These are phyloP conservation scores for Aleadryas rufinucha DNA, from an alignment of 2,113 vertebrate genomes.

Conservation along the genomic window DNA sequence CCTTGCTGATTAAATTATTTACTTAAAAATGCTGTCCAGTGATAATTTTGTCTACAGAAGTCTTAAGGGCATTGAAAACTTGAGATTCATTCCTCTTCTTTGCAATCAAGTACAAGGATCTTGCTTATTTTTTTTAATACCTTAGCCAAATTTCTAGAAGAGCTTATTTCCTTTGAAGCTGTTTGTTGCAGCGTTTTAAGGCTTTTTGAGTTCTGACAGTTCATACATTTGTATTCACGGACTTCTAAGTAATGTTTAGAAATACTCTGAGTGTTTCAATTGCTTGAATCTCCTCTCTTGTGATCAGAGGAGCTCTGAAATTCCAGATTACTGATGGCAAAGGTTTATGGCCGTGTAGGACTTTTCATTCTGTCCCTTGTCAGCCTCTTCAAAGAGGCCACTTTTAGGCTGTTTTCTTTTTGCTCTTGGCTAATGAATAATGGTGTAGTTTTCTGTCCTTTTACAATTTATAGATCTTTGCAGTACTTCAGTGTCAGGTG, in stretches of 20 bases:
- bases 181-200: not conserved
- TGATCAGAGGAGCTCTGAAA: not conserved
- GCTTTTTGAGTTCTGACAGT: not conserved
- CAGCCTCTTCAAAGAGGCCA: not conserved
- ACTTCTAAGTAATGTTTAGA: not conserved
- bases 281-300: not conserved
- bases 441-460: not conserved
- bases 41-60: not conserved
- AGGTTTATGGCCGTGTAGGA: not conserved
- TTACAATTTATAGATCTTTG: not conserved
- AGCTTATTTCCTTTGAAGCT: not conserved
- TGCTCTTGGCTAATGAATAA: not conserved
- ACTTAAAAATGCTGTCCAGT: not conserved
- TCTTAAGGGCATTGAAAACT: not conserved
- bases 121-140: not conserved
- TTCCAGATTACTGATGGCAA: not conserved
- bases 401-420: not conserved
- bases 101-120: not conserved
- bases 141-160: not conserved
- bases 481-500: not conserved
- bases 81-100: not conserved
- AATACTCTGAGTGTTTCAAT: not conserved
- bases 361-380: not conserved
- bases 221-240: not conserved
- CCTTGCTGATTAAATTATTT: not conserved